Evolutionary conservation across 64 coral and sea anemone genomes (phyloP).

Genomic region (Montipora sp.): DNA sequence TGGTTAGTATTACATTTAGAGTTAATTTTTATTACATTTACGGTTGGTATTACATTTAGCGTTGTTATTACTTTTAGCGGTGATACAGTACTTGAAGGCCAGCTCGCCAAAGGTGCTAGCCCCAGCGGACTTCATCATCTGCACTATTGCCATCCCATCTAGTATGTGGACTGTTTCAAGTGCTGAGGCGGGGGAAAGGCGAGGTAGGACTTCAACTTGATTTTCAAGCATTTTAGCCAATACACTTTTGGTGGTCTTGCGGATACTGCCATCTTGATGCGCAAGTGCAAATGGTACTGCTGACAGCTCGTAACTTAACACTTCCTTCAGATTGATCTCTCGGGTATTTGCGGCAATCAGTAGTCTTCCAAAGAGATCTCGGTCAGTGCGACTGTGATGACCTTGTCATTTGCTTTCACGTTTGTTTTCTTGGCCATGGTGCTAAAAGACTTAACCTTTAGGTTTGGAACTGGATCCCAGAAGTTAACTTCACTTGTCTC

Average conservation of each 20-base stretch:
- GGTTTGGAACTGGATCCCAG: constrained; percentile 43
- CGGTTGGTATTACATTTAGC: no score
- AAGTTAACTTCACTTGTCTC: constrained; percentile 37
- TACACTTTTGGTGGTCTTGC: constrained; percentile 62
- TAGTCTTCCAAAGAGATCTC: constrained; percentile 24
- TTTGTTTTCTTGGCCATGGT: constrained; percentile 1
- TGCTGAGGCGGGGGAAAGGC: no score
- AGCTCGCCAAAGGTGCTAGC: constrained; percentile 44
- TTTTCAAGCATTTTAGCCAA: constrained; percentile 31
- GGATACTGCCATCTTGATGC: constrained; percentile 58
- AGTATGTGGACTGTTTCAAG: constrained; percentile 9
- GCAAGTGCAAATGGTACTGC: constrained; percentile 57
- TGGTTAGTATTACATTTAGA: no score
- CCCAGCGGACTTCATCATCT: constrained; percentile 9
- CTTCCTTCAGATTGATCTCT: constrained; percentile 26
- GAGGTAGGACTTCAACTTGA: constrained; percentile 1
- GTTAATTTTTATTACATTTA: no score
- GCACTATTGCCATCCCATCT: constrained; percentile 53
- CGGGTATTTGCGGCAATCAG: no score
- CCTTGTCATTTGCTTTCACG: constrained; percentile 14
- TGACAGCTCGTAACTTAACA: constrained; percentile 67
- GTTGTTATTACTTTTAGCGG: no score
- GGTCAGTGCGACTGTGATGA: background rate
- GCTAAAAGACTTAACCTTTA: constrained; percentile 47
- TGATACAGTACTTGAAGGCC: constrained; percentile 8